A percentile compares a stretch with the other conserved stretches of the same genome.
These are phyloP conservation scores for Noctua janthe DNA, from an alignment of 2,888 invertebrate genomes.

Conservation along the genomic window DNA sequence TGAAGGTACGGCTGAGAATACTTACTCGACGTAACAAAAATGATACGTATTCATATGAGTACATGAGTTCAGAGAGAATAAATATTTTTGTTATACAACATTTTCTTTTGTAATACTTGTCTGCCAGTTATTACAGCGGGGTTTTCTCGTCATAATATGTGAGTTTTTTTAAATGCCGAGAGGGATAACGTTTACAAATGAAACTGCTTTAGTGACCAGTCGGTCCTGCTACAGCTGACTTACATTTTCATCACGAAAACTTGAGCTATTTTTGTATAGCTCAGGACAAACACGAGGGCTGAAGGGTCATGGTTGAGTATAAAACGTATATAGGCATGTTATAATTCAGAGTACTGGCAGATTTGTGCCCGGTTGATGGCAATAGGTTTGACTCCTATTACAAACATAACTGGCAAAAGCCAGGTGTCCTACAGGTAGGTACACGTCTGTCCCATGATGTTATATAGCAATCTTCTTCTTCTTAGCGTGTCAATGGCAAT, in stretches of 20 bases:
- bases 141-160: neutral
- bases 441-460: neutral
- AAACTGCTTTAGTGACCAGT: constrained; percentile 6
- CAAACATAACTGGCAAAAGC: neutral
- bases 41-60: constrained; percentile 17
- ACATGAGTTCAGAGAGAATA: constrained; percentile 1
- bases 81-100: neutral
- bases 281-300: neutral
- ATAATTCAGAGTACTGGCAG: neutral
- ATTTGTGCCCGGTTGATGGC: neutral
- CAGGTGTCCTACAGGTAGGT: neutral
- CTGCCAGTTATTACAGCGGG: neutral
- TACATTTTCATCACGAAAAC: neutral
- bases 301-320: neutral
- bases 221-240: neutral
- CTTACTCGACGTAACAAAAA: constrained; percentile 17
- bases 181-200: neutral
- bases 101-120: constrained; percentile 16
- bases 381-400: neutral
- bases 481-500: too few relatives aligned
- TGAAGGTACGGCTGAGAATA: constrained; percentile 22
- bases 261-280: constrained; percentile 1
- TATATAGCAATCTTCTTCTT: neutral
- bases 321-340: neutral
- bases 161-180: constrained; percentile 1